These are phyloP conservation scores for Volucella zonaria DNA, from an alignment of 2,888 invertebrate species.

Conservation along the genomic window DNA sequence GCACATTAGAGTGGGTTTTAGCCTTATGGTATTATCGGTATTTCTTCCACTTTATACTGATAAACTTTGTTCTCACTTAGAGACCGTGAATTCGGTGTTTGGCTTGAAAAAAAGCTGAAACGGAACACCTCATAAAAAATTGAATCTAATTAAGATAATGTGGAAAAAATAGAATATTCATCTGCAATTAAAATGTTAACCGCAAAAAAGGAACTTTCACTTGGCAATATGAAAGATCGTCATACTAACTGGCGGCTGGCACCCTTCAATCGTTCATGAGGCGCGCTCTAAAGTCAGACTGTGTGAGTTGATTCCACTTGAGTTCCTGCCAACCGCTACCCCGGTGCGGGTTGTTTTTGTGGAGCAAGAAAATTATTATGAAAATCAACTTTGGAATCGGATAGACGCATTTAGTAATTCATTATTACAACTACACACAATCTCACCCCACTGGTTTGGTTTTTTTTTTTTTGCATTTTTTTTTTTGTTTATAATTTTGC, in stretches of 20 bases:
- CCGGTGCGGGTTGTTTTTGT: neutral
- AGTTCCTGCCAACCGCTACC: slow-evolving; percentile 7
- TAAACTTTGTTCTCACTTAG: too few species aligned
- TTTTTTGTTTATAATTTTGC: neutral
- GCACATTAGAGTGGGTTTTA: too few species aligned
- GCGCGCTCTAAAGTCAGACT: slow-evolving; percentile 24
- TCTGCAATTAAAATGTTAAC: slow-evolving; percentile 6
- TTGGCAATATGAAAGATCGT: slow-evolving; percentile 11
- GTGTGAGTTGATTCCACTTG: slow-evolving; percentile 27
- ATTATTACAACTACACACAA: slow-evolving; percentile 20
- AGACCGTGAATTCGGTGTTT: too few species aligned
- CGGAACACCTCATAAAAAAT: slow-evolving; percentile 17
- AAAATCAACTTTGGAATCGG: slow-evolving; percentile 37
- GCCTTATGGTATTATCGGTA: too few species aligned
- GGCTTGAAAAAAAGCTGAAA: neutral
- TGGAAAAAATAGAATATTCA: neutral
- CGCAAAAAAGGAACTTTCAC: neutral
- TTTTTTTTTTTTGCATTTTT: slow-evolving; percentile 7
- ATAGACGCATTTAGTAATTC: slow-evolving; percentile 48
- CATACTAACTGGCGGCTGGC: neutral
- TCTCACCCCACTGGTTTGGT: neutral
- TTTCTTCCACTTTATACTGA: too few species aligned
- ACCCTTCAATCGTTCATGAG: slow-evolving; percentile 31
- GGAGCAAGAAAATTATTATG: slow-evolving; percentile 28
- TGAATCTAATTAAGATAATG: slow-evolving; percentile 26